Evolutionary conservation across 2,888 invertebrate genomes (phyloP).

Genomic region (Graphium colonna): DNA sequence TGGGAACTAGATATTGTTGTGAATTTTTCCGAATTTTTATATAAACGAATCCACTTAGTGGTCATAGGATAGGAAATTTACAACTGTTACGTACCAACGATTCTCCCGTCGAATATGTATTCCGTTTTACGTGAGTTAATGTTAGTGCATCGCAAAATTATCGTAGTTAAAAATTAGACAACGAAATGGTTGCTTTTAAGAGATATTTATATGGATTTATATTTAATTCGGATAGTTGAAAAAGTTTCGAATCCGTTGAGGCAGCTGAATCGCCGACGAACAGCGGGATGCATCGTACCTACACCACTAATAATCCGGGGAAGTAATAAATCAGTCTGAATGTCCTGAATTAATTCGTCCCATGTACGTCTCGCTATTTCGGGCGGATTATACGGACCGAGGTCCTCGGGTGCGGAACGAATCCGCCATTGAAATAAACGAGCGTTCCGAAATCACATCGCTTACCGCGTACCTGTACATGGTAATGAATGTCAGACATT

Average conservation of each 20-base stretch:
- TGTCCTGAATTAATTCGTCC: background rate
- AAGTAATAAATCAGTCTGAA: background rate
- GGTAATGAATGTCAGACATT: background rate
- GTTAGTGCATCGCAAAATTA: too few species aligned
- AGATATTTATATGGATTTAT: background rate
- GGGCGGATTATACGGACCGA: background rate
- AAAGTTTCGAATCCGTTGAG: background rate
- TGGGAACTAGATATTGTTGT: constrained; percentile 15
- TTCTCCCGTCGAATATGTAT: background rate
- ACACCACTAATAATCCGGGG: background rate
- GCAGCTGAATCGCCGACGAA: background rate
- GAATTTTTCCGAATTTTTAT: constrained; percentile 11
- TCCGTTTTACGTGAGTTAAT: background rate
- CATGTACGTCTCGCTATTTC: background rate
- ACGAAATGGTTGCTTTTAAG: constrained; percentile 8
- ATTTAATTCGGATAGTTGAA: too few species aligned
- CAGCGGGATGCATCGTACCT: background rate
- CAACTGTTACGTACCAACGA: too few species aligned
- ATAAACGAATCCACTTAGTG: constrained; percentile 1
- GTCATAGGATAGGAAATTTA: constrained; percentile 2
- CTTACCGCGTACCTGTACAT: background rate
- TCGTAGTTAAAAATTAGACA: too few species aligned
- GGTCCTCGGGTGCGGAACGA: background rate
- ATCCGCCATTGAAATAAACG: background rate
- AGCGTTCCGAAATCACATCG: background rate